A percentile compares a stretch with the other conserved stretches of the same genome.
Conservation (phyloP, 2,113 vertebrate genomes). For the Notechis scutatus region DNA sequence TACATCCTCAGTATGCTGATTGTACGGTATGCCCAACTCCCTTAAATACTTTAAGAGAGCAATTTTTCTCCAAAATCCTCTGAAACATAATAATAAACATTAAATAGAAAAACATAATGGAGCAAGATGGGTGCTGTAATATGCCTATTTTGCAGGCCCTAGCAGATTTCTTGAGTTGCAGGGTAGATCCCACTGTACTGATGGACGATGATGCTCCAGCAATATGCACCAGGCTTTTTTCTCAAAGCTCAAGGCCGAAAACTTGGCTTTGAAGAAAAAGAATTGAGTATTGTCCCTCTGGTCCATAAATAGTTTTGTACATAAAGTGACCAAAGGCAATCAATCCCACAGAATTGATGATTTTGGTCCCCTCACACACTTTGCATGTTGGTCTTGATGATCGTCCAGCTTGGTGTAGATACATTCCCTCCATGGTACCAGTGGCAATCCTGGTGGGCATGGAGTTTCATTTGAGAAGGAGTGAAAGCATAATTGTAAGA, state of each 20-base stretch:
- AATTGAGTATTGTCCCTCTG: not conserved
- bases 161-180: not conserved
- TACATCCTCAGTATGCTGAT: conserved; percentile 8
- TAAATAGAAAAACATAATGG: not conserved
- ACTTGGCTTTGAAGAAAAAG: not conserved
- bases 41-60: not conserved
- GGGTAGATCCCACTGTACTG: not conserved
- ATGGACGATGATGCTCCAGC: not conserved
- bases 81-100: not conserved
- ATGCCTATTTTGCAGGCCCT: not conserved
- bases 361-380: not conserved
- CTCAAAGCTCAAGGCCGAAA: not conserved
- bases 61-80: conserved; percentile 6
- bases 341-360: not conserved
- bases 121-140: not conserved
- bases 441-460: not conserved
- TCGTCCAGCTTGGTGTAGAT: not conserved
- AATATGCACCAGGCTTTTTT: not conserved
- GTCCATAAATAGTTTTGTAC: not conserved
- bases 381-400: not conserved
- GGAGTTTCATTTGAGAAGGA: not conserved
- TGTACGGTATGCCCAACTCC: conserved; percentile 9
- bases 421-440: not conserved
- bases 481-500: conserved; percentile 3
- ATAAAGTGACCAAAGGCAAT: not conserved